Base-by-base conservation (phyloP, 92 coral and sea anemone genomes). In the Desmophyllum pertusum region DNA sequence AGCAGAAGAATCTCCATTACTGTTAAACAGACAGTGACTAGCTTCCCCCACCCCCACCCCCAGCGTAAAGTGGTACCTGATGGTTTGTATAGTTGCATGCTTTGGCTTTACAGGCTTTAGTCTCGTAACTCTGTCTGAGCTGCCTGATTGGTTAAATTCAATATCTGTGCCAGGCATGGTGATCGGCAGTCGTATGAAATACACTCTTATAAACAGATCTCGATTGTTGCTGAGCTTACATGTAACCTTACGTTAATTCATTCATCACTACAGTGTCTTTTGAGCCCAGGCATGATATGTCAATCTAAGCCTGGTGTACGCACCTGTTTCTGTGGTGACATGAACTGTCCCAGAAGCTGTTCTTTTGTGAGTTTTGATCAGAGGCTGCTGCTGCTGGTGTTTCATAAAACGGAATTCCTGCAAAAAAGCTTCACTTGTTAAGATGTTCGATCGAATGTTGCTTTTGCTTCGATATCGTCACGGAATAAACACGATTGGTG, bases 321-420 rank as follows among this genome's bases (percentile, higher is more conserved):
- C 40, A 89, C 94, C 90, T 80, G 91, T 86, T 72, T 88, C 92
- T 30, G 97, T 82, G 17, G 94, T 88, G 27, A 85, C 91, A 64
- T 96, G 94, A 38, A 94, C 88, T 61, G 81, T 94, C 31, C 99
- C 99, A 41, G 99, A 96, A 30, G 94, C 88, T 53, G 99, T 92
- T 51, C 99, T 84, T 39, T 90, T 79, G 73, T 96, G 99, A 72
- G 92, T 89, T 71, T 96, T 96, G 88, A 85, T 72, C 11, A 87
- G 86, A 70, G 94, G 88, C 37, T 88, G 91, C 14, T 91, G 88
- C 37, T 88, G 91, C 14, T 91, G 89, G 23, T 91, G 86, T 46
- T 94, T 96, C 90, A 96, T 87, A 78, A 96, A 96, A 70, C 98
- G 98, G 66, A 94, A 96, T 80, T 96, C 99, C 99, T 96, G 84